Evolutionary conservation across 2,797 vertebrate species (phyloP).

Genomic region (Bryconaethiops microstoma): DNA sequence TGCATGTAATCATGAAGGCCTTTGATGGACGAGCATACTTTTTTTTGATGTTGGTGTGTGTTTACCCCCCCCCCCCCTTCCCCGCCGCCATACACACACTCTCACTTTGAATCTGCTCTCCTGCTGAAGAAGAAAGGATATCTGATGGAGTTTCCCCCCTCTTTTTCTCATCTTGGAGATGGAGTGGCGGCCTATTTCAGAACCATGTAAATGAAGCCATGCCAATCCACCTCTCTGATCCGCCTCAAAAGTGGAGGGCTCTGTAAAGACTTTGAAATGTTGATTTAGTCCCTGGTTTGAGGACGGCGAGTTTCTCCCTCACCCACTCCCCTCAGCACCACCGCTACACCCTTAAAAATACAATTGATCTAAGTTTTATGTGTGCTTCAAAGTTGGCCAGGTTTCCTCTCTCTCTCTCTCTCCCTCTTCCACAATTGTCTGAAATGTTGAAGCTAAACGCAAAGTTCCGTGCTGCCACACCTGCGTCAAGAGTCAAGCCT

Average conservation of each 20-base stretch:
- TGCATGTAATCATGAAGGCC: slow-evolving; percentile 49
- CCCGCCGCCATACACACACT: neutral
- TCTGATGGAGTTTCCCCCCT: slow-evolving; percentile 58
- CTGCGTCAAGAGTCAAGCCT: slow-evolving; percentile 71
- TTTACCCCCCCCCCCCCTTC: slow-evolving; percentile 54
- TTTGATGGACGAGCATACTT: slow-evolving; percentile 34
- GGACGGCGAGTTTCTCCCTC: slow-evolving; percentile 69
- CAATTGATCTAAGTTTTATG: slow-evolving; percentile 84
- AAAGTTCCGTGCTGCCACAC: slow-evolving; percentile 71
- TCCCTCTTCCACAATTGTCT: slow-evolving; percentile 73
- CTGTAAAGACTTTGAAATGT: slow-evolving; percentile 85
- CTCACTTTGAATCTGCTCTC: slow-evolving; percentile 1
- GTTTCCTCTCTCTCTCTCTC: slow-evolving; percentile 63
- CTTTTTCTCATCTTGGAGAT: slow-evolving; percentile 64
- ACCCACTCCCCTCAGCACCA: slow-evolving; percentile 12
- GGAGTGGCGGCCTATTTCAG: slow-evolving; percentile 72
- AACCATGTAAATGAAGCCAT: slow-evolving; percentile 83
- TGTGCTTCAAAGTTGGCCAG: slow-evolving; percentile 83
- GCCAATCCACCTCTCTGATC: slow-evolving; percentile 81
- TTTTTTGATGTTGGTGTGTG: slow-evolving; percentile 17
- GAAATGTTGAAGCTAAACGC: slow-evolving; percentile 80
- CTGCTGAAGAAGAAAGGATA: slow-evolving; percentile 65
- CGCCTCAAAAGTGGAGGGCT: slow-evolving; percentile 78
- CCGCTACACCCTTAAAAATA: slow-evolving; percentile 79
- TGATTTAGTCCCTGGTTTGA: slow-evolving; percentile 74